Evolutionary conservation across 2,797 vertebrate species (phyloP).

Genomic region (Holocentrus rufus): DNA sequence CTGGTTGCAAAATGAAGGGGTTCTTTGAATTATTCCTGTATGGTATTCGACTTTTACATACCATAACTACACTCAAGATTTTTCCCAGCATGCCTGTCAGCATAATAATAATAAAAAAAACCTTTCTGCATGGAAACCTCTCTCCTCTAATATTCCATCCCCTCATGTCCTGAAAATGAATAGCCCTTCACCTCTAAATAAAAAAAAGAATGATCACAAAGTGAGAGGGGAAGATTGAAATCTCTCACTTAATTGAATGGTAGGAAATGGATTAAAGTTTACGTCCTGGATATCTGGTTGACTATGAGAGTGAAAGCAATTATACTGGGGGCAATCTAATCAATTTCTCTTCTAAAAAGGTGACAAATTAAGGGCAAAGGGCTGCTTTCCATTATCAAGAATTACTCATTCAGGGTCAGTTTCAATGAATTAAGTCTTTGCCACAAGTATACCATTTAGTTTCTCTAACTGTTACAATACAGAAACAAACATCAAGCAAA

Average conservation of each 20-base stretch:
- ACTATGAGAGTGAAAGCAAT: constrained; percentile 58
- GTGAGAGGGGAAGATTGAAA: constrained; percentile 50
- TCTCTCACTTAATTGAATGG: constrained; percentile 52
- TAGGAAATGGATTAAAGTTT: constrained; percentile 60
- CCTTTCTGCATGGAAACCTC: background rate
- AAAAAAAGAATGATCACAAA: constrained; percentile 32
- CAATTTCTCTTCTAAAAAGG: constrained; percentile 49
- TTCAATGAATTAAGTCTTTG: constrained; percentile 29
- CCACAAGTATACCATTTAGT: constrained; percentile 1
- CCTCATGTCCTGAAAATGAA: constrained; percentile 28
- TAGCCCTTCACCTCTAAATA: constrained; percentile 28
- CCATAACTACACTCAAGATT: constrained; percentile 10
- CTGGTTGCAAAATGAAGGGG: background rate
- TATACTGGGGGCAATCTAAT: constrained; percentile 52
- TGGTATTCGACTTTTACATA: constrained; percentile 1
- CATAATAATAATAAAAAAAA: background rate
- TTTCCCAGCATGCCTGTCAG: constrained; percentile 15
- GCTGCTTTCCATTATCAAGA: constrained; percentile 51
- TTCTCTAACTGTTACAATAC: background rate
- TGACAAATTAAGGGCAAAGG: constrained; percentile 56
- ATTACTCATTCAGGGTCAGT: constrained; percentile 34
- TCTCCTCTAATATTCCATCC: constrained; percentile 5
- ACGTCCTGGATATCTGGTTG: constrained; percentile 40
- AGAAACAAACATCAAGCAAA: background rate
- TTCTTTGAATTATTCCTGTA: constrained; percentile 11